Evolutionary conservation across 2,888 invertebrate species (phyloP), one percentile per base, ranked within the genome.

Genomic region (Andrena marginata): DNA sequence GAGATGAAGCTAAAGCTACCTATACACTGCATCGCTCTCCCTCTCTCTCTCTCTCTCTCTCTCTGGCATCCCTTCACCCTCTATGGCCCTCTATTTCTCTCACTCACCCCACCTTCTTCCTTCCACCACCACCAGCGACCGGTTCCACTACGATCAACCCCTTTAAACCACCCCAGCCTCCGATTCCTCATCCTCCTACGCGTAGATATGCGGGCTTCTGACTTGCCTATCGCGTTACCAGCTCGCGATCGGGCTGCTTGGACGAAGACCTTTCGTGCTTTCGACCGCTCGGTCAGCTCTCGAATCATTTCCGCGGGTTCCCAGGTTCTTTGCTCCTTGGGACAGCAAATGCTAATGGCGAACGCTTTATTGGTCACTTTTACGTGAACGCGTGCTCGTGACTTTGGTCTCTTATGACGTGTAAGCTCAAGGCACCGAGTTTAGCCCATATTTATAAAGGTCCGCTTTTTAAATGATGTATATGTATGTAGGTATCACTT

Each of bases 191-290:
- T 72, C 67, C 70, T 75, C 62, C 70, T 79, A 60, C 82, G 83
- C 67, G 78, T 85, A 88, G 85, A 86, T 86, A 92, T 92, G 89
- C 91, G 92, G 92, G 90, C 85, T 90, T 86, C 89, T 87, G 85
- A 87, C 90, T 91, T 89, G 89, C 86, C 87, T 88, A 49, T 56
- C 69, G 69, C 79, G 59, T 69, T 78, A 68, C 29, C 35, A 77
- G 67, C 54, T 80, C 69, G 87, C 82, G 87, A 84, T 77, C 86
- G 82, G 64, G 59, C 70, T 72, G 73, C 65, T 71, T 33, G 73
- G 56, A 54, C 62, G 16, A 31, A 67, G 60, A 71, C 78, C 79
- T 20, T 77, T 70, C 77, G 74, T 68, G 63, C 63, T 33, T 59
- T 60, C 71, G 35, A 63, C 56, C 75, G 67, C 77, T 77, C 73